These are phyloP conservation scores for Drosophila setosimentum DNA, from an alignment of 2,888 invertebrate species.

Conservation along the genomic window DNA sequence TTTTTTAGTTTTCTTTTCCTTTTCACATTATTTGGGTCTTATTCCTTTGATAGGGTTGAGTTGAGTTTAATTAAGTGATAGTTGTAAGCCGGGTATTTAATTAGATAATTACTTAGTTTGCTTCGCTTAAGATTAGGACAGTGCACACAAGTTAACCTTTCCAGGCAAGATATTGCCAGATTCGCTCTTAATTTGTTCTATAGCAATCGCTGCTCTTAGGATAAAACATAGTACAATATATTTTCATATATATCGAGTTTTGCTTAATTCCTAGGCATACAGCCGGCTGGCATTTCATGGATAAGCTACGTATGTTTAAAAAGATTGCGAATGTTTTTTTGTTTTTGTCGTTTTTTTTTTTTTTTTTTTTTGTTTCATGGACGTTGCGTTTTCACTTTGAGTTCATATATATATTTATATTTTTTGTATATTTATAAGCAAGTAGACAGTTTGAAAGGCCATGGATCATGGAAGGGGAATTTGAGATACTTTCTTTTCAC, in stretches of 20 bases:
- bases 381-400: constrained; percentile 67
- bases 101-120: constrained; percentile 52
- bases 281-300: constrained; percentile 31
- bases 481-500: constrained; percentile 9
- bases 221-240: constrained; percentile 18
- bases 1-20: background rate
- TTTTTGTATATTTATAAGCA: constrained; percentile 17
- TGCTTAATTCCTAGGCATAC: constrained; percentile 37
- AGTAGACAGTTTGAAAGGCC: constrained; percentile 33
- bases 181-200: constrained; percentile 1
- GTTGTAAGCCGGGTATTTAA: constrained; percentile 44
- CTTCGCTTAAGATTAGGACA: constrained; percentile 40
- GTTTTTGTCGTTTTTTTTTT: background rate
- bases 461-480: constrained; percentile 34
- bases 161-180: background rate
- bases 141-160: constrained; percentile 13
- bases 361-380: constrained; percentile 41
- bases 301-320: constrained; percentile 49
- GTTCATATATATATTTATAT: constrained; percentile 10
- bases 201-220: constrained; percentile 21
- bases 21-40: constrained; percentile 19
- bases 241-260: constrained; percentile 18
- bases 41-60: constrained; percentile 9
- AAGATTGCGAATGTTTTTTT: constrained; percentile 41
- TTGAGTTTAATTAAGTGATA: constrained; percentile 22